Conservation (phyloP, 2,797 vertebrate genomes). For the Eulemur mongoz region DNA sequence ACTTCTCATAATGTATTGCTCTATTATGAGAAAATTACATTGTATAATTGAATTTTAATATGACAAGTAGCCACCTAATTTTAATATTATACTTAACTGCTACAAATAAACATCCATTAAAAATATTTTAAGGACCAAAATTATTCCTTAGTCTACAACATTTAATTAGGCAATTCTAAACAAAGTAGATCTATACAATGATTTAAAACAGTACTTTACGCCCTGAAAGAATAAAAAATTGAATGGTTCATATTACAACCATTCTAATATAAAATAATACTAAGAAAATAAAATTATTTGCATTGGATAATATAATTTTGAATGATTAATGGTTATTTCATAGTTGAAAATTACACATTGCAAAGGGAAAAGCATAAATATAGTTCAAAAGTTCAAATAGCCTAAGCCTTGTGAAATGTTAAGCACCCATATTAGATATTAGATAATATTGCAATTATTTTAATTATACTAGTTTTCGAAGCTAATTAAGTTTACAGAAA, state of each 20-base stretch:
- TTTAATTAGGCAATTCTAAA: slow-evolving; percentile 4
- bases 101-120: neutral
- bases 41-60: neutral
- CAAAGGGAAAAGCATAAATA: neutral
- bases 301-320: neutral
- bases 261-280: neutral
- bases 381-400: neutral
- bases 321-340: neutral
- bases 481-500: neutral
- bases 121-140: slow-evolving; percentile 27
- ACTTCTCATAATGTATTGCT: neutral
- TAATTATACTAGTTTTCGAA: neutral
- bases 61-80: neutral
- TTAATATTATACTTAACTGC: neutral
- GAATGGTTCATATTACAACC: neutral
- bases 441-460: neutral
- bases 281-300: slow-evolving; percentile 30
- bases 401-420: neutral
- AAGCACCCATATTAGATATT: neutral
- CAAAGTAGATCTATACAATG: neutral
- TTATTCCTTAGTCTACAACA: slow-evolving; percentile 3
- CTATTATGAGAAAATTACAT: neutral
- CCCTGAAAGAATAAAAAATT: neutral
- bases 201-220: neutral
- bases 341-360: neutral